Base-by-base conservation (phyloP, 2,797 vertebrate species). In the Ambastaia sidthimunki region DNA sequence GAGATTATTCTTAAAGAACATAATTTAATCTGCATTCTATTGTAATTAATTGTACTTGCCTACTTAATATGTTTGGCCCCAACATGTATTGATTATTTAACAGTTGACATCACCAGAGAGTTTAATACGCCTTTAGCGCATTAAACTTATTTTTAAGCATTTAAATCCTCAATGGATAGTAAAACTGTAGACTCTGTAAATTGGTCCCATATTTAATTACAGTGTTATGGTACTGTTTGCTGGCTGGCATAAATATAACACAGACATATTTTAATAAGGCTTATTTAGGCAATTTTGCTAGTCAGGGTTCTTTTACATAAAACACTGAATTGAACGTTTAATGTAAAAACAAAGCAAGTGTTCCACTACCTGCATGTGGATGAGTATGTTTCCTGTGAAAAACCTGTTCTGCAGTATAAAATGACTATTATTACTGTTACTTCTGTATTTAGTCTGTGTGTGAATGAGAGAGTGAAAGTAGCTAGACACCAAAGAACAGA, bases 401-500 rank as follows among this genome's bases (percentile, higher is more conserved):
- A 76, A 67, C 28, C 1, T 37, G 47, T 37, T 54, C 78, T 31
- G 47, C 67, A 72, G 21, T 55, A 68, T 21, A 66, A 54, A 85
- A 80, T 59, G 78, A 52, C 71, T 69, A 7, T 47, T 85, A 62
- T 41, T 52, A 74, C 44, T 70, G 28, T 28, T 76, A 63, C 44
- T 52, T 66, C 21, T 75, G 66, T 75, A 57, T 75, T 75, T 57
- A 25, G 34, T 6, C 48, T 41, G 28, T 47, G 44, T 78, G 23
- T 7, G 21, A 63, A 62, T 44, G 41, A 69, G 65, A 28, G 57
- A 66, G 60, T 19, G 7, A 50, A 74, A 62, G 19, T 37, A 62
- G 23, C 4, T 3, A 54, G 72, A 80, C 5, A 62, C 28, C 2
- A 31, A 28, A 31, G 34, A 75, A 68, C 47, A 75, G 71, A 78